phyloP scores from a whole-genome alignment of 2,113 vertebrate genomes.

The Dipodomys stephensi region DNA sequence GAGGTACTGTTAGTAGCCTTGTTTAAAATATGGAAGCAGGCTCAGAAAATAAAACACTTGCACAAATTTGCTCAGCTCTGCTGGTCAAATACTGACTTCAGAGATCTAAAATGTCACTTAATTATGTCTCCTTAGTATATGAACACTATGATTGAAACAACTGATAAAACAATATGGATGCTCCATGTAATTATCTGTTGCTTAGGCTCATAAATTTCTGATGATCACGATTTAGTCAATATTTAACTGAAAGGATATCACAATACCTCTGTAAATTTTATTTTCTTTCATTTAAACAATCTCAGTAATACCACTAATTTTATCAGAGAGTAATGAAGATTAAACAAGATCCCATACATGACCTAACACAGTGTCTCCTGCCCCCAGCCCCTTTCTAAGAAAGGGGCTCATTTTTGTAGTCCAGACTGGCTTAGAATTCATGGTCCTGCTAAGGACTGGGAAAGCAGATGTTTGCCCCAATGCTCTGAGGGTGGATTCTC shows the following conservation, averaged over 20 bases:
- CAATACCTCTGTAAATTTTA: not conserved
- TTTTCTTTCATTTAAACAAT: not conserved
- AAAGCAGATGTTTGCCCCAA: not conserved
- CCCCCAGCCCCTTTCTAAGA: not conserved
- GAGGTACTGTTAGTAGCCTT: not conserved
- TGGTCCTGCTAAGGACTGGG: not conserved
- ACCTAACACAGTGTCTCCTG: not conserved
- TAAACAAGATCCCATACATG: not conserved
- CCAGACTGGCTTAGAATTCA: not conserved
- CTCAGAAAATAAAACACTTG: not conserved
- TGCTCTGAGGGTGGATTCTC: not conserved
- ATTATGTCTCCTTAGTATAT: constrained; percentile 11
- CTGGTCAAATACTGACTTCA: not conserved
- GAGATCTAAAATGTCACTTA: not conserved
- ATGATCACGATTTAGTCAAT: not conserved
- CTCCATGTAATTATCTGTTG: constrained; percentile 20
- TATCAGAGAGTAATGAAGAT: not conserved
- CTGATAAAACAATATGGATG: not conserved
- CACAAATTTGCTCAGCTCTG: not conserved
- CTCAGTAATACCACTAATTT: not conserved
- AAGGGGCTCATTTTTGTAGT: not conserved
- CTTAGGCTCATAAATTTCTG: constrained; percentile 22
- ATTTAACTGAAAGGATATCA: not conserved
- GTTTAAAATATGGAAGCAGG: not conserved
- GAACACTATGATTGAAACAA: not conserved